Evolutionary conservation across 23 tunicate species (phyloP).

Genomic region (Styela plicata): DNA sequence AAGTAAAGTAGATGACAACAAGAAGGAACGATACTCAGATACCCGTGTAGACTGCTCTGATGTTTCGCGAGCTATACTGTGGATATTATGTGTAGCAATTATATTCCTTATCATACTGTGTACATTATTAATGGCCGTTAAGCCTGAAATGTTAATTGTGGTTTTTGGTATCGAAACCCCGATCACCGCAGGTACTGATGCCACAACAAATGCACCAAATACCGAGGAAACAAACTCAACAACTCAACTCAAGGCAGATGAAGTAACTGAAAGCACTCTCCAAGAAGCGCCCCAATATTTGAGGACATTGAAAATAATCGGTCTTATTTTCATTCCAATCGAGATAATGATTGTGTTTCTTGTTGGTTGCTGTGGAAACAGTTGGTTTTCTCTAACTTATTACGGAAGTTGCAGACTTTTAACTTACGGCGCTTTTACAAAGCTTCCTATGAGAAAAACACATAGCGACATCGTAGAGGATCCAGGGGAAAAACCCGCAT

Average conservation of each 20-base stretch:
- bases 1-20: conserved; percentile 17
- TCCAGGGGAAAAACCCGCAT: conserved; percentile 15
- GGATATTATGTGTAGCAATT: conserved; percentile 11
- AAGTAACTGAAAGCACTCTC: conserved; percentile 17
- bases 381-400: conserved; percentile 28
- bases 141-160: conserved; percentile 18
- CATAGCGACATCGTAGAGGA: conserved; percentile 5
- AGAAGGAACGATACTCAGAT: conserved; percentile 3
- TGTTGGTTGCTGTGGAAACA: conserved; percentile 36
- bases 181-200: not conserved
- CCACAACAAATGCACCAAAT: not conserved
- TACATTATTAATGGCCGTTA: conserved; percentile 22
- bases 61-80: not conserved
- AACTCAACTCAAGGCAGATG: not conserved
- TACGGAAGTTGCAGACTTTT: conserved; percentile 27
- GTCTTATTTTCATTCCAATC: conserved; percentile 30
- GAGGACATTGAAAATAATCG: conserved; percentile 10
- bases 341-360: conserved; percentile 30
- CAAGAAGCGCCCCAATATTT: not conserved
- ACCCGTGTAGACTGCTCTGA: not conserved
- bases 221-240: not conserved
- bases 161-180: not conserved
- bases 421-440: conserved; percentile 43
- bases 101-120: conserved; percentile 9
- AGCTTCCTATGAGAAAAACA: conserved; percentile 31